Evolutionary conservation across 2,797 vertebrate species (phyloP), one percentile per base, ranked within the genome.

Genomic region (Oryzias dopingdopingensis): DNA sequence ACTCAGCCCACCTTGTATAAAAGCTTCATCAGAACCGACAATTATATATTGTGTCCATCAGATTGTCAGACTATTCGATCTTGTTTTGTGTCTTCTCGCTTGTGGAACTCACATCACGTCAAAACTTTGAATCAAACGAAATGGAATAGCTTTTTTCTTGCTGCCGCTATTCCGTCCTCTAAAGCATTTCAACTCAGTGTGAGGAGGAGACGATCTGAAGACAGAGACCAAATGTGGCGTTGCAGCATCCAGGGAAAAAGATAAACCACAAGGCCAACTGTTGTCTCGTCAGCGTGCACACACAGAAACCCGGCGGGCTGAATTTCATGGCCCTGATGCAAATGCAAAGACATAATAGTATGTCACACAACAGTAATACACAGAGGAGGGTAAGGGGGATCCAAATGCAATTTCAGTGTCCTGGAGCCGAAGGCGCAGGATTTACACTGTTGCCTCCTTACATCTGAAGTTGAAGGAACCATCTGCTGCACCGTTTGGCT

Each of bases 341-440:
- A 86, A 85, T 82, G 83, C 79, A 76, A 37, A 87, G 81, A 88
- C 85, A 89, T 79, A 86, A 88, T 85, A 80, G 78, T 67, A 51
- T 70, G 75, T 81, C 89, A 83, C 80, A 64, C 81, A 86, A 88
- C 81, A 79, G 70, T 81, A 84, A 86, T 76, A 83, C 80, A 82
- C 65, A 77, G 72, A 73, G 68, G 79, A 81, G 79, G 55, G 72
- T 76, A 82, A 75, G 70, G 76, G 70, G 72, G 79, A 83, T 85
- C 78, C 76, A 78, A 77, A 86, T 80, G 77, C 67, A 77, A 79
- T 86, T 88, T 86, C 71, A 66, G 71, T 74, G 76, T 80, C 77
- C 74, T 64, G 65, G 56, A 70, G 77, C 82, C 62, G 56, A 4
- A 50, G 72, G 80, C 79, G 49, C 52, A 65, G 74, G 65, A 74